A percentile compares a stretch with the other conserved stretches of the same genome.
These are phyloP conservation scores for Aplocera efformata DNA, from an alignment of 2,888 invertebrate species.

Conservation along the genomic window DNA sequence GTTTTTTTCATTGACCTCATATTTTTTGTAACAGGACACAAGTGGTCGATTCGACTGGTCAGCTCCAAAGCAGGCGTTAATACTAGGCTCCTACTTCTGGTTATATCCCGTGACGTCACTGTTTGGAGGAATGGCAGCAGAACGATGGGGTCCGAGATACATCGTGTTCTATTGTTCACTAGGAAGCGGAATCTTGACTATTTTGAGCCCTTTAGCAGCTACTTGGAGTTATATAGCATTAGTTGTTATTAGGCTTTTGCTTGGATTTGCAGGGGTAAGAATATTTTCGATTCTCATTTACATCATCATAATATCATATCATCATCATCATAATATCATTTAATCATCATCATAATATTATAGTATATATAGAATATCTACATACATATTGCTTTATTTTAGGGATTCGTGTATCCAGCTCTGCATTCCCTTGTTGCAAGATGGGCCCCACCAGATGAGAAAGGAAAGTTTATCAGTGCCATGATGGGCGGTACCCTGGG, in stretches of 20 bases:
- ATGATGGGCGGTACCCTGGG: constrained; percentile 87
- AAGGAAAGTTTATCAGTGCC: constrained; percentile 85
- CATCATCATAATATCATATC: neutral
- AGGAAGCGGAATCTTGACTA: constrained; percentile 77
- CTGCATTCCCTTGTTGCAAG: constrained; percentile 84
- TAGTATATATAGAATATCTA: too few species aligned
- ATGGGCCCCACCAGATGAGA: constrained; percentile 88
- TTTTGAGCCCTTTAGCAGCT: constrained; percentile 82
- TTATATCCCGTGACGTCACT: constrained; percentile 84
- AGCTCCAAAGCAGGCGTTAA: constrained; percentile 80
- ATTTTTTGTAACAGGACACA: constrained; percentile 13
- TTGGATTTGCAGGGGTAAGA: constrained; percentile 83
- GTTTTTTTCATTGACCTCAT: neutral
- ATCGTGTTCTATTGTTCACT: constrained; percentile 78
- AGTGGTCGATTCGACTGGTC: constrained; percentile 78
- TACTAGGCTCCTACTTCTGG: constrained; percentile 86
- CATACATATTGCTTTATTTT: constrained; percentile 26
- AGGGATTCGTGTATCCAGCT: constrained; percentile 83
- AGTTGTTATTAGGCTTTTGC: constrained; percentile 78
- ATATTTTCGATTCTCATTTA: neutral
- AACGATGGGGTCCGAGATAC: constrained; percentile 82
- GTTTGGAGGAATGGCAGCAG: constrained; percentile 84
- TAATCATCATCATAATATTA: too few species aligned
- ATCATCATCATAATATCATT: neutral
- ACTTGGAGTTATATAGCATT: constrained; percentile 77